Base-by-base conservation (phyloP, 2,113 vertebrate genomes). In the Cisticola juncidis region DNA sequence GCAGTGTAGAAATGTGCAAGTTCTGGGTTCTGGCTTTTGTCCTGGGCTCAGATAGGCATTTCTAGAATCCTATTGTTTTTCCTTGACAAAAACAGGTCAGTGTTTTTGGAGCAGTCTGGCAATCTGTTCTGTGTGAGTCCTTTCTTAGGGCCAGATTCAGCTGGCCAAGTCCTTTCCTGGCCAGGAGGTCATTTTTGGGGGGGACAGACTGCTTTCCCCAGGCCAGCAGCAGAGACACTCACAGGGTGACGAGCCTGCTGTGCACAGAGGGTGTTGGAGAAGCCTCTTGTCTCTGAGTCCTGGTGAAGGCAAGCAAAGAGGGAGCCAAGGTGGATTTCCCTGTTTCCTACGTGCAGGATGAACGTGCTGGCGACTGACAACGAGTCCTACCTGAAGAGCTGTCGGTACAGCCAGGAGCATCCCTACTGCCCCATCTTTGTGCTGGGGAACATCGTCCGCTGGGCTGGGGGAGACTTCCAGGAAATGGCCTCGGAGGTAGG, bases 351-450 rank as follows among this genome's bases (percentile, higher is more conserved):
- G 0, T n/a, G 44, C 86, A 99, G 99, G 97, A 98, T 98, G 70
- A 99, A 99, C 2, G 97, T 99, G 74, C 97, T 98, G 24, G 95
- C 98, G 21, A 98, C 98, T 3, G 42, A 95, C 25, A 86, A 99
- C 4, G 96, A 92, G 58, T 80, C 92, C 66, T 99, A 98, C 96
- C 97, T 99, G 93, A 99, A 99, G 88, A 98, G 44, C 24, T 99
- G 99, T 94, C 97, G 60, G 53, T 99, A 98, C 70, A 97, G 98
- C 80, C 91, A 47, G 2, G 81, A 97, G 42, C 96, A 98, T 77
- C 98, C 96, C 26, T 99, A 99, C 96, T 99, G 99, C 86, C 99
- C 99, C 95, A 99, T 99, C 87, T 99, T 99, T 81, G 95, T 97
- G 12, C 95, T 99, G 65, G 98, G 99, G 17, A 97, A 98, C 38